Percentiles rank a stretch among this genome's conserved stretches.
Evolutionary conservation across 30 jellyfish, hydroid and myxozoan species (phyloP).

Genomic region (Aurelia sp.): DNA sequence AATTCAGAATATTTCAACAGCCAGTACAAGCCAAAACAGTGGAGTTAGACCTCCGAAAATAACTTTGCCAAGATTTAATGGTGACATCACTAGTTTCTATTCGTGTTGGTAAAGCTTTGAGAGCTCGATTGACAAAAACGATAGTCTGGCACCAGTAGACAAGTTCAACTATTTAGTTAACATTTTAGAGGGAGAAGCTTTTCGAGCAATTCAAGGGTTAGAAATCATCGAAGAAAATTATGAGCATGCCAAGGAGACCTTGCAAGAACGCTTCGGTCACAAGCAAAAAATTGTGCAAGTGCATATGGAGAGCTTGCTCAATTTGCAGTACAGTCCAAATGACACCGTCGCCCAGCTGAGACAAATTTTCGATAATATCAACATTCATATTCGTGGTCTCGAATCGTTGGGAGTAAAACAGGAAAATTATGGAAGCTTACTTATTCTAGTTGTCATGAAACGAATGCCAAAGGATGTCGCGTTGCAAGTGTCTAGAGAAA

Average conservation of each 20-base stretch:
- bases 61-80: conserved; percentile 16
- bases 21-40: not conserved
- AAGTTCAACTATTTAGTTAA: conserved; percentile 7
- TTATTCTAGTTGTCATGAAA: conserved; percentile 43
- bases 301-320: too few species aligned
- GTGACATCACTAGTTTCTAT: not conserved
- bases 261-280: too few species aligned
- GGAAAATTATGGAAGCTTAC: conserved; percentile 63
- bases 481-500: conserved; percentile 9
- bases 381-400: conserved; percentile 55
- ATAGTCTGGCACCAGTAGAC: not conserved
- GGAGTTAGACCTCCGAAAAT: conserved; percentile 11
- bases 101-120: conserved; percentile 15
- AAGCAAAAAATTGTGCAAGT: too few species aligned
- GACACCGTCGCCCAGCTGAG: conserved; percentile 26
- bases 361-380: conserved; percentile 41
- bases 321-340: conserved; percentile 5
- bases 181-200: not conserved
- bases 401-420: conserved; percentile 47
- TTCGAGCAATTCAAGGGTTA: not conserved
- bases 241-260: not conserved
- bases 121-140: conserved; percentile 2
- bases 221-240: conserved; percentile 3
- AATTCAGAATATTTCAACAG: not conserved
- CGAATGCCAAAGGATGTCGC: conserved; percentile 44